Evolutionary conservation across 2,113 vertebrate genomes (phyloP).

Genomic region (Lagopus muta): DNA sequence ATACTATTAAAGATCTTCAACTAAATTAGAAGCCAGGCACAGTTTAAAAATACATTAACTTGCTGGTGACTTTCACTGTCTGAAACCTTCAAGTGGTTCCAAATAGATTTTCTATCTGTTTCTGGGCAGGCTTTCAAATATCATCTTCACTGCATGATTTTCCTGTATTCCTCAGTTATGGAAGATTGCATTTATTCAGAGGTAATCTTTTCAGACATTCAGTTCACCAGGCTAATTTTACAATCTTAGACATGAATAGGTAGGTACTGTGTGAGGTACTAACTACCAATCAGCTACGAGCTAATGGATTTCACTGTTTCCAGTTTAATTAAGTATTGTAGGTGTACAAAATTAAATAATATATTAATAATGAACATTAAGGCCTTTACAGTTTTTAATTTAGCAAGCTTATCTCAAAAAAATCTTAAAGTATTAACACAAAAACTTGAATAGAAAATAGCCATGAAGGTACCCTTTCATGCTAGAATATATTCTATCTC

Average conservation of each 20-base stretch:
- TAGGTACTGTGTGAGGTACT: neutral
- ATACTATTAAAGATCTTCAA: neutral
- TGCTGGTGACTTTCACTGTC: neutral
- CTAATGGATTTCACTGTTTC: neutral
- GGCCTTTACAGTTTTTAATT: neutral
- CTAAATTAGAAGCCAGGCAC: neutral
- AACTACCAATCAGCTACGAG: neutral
- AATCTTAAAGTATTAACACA: neutral
- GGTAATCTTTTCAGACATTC: neutral
- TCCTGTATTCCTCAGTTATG: neutral
- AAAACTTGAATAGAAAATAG: neutral
- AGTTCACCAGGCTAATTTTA: neutral
- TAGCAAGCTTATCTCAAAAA: neutral
- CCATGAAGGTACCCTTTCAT: neutral
- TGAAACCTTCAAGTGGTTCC: neutral
- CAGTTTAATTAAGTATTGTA: neutral
- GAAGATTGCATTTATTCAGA: neutral
- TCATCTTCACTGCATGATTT: neutral
- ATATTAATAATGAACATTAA: neutral
- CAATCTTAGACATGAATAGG: neutral
- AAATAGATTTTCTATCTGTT: neutral
- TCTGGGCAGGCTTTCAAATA: neutral
- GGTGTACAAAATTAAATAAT: neutral
- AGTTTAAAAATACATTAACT: neutral
- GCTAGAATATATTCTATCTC: neutral